These are phyloP conservation scores for Podarcis raffonei DNA, from an alignment of 2,113 vertebrate species.

Conservation along the genomic window DNA sequence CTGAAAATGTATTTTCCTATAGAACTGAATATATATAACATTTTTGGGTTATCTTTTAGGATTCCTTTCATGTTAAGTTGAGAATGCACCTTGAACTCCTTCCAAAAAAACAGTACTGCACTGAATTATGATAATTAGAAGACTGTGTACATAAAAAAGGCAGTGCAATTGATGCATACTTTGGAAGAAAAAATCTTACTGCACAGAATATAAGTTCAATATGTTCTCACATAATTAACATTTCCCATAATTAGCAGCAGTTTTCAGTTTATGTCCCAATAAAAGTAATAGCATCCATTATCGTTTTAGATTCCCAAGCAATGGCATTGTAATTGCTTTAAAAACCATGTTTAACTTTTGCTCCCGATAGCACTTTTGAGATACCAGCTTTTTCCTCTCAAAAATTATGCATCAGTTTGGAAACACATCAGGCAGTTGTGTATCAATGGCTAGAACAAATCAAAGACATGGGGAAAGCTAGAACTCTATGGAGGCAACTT, in stretches of 20 bases:
- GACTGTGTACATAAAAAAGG: conserved; percentile 79
- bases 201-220: conserved; percentile 84
- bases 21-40: conserved; percentile 62
- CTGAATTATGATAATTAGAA: conserved; percentile 85
- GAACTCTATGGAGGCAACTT: conserved; percentile 27
- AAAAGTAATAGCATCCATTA: conserved; percentile 76
- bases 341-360: conserved; percentile 54
- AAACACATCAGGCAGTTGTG: conserved; percentile 10
- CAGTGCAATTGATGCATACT: conserved; percentile 75
- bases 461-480: conserved; percentile 17
- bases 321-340: conserved; percentile 69
- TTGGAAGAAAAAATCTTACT: conserved; percentile 71
- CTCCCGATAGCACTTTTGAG: conserved; percentile 31
- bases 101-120: conserved; percentile 78
- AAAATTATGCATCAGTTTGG: neutral
- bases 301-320: conserved; percentile 66
- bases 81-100: conserved; percentile 77
- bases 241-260: conserved; percentile 81
- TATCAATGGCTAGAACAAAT: neutral
- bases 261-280: conserved; percentile 80
- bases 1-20: conserved; percentile 53
- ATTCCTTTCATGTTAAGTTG: conserved; percentile 80
- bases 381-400: conserved; percentile 44
- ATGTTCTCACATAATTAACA: conserved; percentile 84
- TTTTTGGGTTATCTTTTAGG: conserved; percentile 74